Conservation (phyloP, 1,140 invertebrate genomes). For the Asobara japonica region DNA sequence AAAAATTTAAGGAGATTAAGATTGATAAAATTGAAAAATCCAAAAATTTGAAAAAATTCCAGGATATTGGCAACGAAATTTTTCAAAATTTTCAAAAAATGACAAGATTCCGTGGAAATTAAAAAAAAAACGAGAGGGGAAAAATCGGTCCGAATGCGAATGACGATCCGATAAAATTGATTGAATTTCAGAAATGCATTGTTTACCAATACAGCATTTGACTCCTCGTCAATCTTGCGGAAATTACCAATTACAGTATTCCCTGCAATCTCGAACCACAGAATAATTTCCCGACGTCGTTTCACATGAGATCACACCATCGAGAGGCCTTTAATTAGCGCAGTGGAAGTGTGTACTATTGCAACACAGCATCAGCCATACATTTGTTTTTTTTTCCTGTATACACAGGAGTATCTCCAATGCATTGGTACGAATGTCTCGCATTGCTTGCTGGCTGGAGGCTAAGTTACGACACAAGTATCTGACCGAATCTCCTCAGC, state of each 20-base stretch:
- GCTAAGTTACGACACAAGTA: constrained; percentile 10
- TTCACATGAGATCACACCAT: constrained; percentile 22
- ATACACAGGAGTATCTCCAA: not conserved
- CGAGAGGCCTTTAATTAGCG: constrained; percentile 28
- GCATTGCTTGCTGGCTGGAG: not conserved
- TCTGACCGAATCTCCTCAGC: not conserved
- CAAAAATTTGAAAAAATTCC: too few species aligned
- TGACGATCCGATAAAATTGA: not conserved
- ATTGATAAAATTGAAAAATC: too few species aligned
- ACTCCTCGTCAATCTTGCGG: not conserved
- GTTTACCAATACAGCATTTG: too few species aligned
- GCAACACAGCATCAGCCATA: not conserved
- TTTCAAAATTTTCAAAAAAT: not conserved
- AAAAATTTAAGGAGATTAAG: too few species aligned
- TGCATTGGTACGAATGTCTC: constrained; percentile 7
- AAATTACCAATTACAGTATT: not conserved
- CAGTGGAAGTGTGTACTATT: constrained; percentile 9
- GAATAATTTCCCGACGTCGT: constrained; percentile 15
- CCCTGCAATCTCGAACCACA: not conserved
- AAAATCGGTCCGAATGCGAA: too few species aligned
- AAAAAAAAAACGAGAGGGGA: too few species aligned
- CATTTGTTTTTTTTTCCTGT: not conserved
- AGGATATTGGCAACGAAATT: too few species aligned
- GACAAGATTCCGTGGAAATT: too few species aligned
- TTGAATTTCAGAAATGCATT: too few species aligned